Percentiles rank a stretch among this genome's conserved stretches.
Conservation (phyloP, 2,797 vertebrate genomes). For the Enteromius afrohamiltoni region DNA sequence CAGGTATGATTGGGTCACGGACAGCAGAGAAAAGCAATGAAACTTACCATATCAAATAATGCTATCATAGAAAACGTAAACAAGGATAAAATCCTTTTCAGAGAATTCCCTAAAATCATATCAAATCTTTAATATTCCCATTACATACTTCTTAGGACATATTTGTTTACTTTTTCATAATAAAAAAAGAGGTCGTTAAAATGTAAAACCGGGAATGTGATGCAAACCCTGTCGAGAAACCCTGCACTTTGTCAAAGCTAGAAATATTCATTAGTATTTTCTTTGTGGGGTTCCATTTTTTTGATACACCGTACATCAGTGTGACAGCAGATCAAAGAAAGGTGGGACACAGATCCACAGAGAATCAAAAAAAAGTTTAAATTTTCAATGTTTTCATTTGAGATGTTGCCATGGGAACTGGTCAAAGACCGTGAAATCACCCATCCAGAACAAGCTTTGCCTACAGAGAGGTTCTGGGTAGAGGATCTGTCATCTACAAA, state of each 20-base stretch:
- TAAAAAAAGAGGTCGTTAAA: neutral
- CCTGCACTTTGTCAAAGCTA: neutral
- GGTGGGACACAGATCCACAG: constrained; percentile 19
- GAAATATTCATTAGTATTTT: neutral
- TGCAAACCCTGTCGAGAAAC: neutral
- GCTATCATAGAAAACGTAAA: neutral
- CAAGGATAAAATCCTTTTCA: no score
- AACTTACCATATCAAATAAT: neutral
- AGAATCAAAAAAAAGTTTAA: constrained; percentile 17
- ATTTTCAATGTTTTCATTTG: constrained; percentile 25
- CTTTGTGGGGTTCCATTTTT: neutral
- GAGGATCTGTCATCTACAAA: constrained; percentile 30
- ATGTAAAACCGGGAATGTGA: neutral
- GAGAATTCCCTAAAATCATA: neutral
- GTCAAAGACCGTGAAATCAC: constrained; percentile 32
- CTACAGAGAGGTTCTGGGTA: constrained; percentile 27
- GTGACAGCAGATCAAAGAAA: constrained; percentile 26
- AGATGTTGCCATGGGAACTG: constrained; percentile 59
- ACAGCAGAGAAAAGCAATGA: neutral
- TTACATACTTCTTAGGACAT: neutral
- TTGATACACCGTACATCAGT: neutral
- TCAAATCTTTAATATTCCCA: neutral
- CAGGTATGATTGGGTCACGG: neutral
- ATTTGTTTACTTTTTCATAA: neutral
- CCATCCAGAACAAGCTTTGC: constrained; percentile 36